A percentile compares a stretch with the other conserved stretches of the same genome.
These are phyloP conservation scores for Chalcis sispes DNA, from an alignment of 2,888 invertebrate species.

Conservation along the genomic window DNA sequence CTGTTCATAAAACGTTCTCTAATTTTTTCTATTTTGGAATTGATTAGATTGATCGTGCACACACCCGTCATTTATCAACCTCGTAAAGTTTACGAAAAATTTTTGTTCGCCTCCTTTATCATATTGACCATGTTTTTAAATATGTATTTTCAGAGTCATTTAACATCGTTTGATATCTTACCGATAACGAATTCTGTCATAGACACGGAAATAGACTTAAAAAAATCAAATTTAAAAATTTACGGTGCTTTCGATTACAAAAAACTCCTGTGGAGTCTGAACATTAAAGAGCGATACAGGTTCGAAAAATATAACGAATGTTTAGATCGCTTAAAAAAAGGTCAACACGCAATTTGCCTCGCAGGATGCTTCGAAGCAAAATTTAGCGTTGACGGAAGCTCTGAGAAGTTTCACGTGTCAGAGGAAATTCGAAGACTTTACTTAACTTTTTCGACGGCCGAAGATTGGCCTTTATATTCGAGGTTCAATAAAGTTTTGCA, in stretches of 20 bases:
- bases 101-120: background rate
- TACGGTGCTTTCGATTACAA: conserved; percentile 18
- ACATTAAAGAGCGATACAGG: background rate
- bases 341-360: background rate
- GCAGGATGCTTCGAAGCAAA: conserved; percentile 8
- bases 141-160: background rate
- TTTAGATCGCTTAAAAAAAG: background rate
- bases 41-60: background rate
- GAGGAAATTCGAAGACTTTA: conserved; percentile 2
- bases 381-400: background rate
- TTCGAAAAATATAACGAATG: background rate
- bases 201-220: conserved; percentile 13
- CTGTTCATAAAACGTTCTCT: background rate
- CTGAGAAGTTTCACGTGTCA: background rate
- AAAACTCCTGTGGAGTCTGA: background rate
- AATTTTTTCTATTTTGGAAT: background rate
- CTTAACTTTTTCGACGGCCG: conserved; percentile 8
- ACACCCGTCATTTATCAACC: background rate
- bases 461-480: conserved; percentile 28
- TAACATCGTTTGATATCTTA: background rate
- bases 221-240: background rate
- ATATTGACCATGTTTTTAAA: background rate
- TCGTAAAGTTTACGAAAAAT: background rate
- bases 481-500: conserved; percentile 18
- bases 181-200: background rate